Evolutionary conservation across 1,140 invertebrate species (phyloP).

Genomic region (Oscheius sp.): DNA sequence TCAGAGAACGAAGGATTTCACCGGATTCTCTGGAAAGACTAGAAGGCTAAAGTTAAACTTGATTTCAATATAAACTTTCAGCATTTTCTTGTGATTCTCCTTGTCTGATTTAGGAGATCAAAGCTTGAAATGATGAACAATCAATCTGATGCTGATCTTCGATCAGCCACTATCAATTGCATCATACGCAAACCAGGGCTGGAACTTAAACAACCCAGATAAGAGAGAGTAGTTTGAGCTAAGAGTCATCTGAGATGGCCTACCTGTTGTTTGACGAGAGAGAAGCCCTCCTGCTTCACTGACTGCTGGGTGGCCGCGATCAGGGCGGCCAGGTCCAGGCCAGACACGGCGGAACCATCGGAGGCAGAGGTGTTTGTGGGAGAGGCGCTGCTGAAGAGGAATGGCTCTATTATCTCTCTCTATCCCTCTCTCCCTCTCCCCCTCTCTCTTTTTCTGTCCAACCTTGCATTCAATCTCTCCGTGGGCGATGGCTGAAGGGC

Average conservation of each 20-base stretch:
- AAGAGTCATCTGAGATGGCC: background rate
- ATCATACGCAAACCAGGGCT: too few species aligned
- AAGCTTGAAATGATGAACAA: too few species aligned
- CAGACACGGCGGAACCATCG: slow-evolving; percentile 25
- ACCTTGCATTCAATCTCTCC: background rate
- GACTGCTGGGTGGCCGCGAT: background rate
- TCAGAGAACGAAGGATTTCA: too few species aligned
- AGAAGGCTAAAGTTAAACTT: too few species aligned
- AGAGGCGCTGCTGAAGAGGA: slow-evolving; percentile 14
- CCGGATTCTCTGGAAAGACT: too few species aligned
- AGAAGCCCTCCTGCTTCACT: background rate
- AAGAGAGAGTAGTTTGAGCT: too few species aligned
- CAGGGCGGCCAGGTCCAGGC: background rate
- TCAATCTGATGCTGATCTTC: too few species aligned
- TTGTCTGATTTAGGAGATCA: too few species aligned
- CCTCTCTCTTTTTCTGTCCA: background rate
- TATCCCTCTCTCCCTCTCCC: background rate
- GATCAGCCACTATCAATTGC: too few species aligned
- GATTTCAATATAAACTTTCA: too few species aligned
- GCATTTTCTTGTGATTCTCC: too few species aligned
- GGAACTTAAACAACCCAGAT: background rate
- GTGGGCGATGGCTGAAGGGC: background rate
- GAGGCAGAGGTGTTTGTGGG: slow-evolving; percentile 25
- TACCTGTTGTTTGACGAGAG: background rate
- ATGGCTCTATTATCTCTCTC: too few species aligned